These are phyloP conservation scores for Catocala fraxini DNA, from an alignment of 2,888 invertebrate species.

Conservation along the genomic window DNA sequence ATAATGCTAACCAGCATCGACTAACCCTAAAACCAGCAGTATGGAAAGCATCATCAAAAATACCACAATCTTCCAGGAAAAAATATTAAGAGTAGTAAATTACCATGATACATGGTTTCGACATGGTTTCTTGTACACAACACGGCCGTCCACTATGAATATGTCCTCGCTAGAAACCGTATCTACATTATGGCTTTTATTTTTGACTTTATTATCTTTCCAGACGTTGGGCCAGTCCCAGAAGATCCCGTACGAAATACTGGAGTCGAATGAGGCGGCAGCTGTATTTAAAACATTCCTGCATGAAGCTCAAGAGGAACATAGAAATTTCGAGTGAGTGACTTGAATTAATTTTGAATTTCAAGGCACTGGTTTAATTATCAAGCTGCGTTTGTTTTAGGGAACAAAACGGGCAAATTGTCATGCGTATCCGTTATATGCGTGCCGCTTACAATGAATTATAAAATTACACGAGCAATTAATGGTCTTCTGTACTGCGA, in stretches of 20 bases:
- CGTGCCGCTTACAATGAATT: conserved; percentile 14
- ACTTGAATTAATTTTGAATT: not conserved
- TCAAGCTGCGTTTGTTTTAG: conserved; percentile 24
- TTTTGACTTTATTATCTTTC: conserved; percentile 21
- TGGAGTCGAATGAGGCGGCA: conserved; percentile 97
- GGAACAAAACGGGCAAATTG: conserved; percentile 34
- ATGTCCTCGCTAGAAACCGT: no score
- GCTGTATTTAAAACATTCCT: conserved; percentile 96
- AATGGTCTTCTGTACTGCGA: conserved; percentile 3
- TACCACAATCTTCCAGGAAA: no score
- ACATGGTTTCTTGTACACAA: no score
- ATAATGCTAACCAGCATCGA: no score
- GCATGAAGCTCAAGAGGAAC: conserved; percentile 96
- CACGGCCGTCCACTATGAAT: no score
- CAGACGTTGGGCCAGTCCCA: conserved; percentile 83
- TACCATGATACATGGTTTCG: no score
- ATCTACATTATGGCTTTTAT: no score
- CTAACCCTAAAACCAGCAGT: no score
- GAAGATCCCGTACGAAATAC: conserved; percentile 96
- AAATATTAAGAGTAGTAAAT: no score
- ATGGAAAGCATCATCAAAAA: no score
- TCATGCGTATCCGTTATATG: conserved; percentile 35
- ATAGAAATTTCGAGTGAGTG: conserved; percentile 96
- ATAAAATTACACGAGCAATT: conserved; percentile 11
- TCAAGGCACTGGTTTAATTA: not conserved